Percentiles rank a stretch among this genome's conserved stretches.
Conservation (phyloP, 2,797 vertebrate species). For the Lepidocolaptes lacrymiger region DNA sequence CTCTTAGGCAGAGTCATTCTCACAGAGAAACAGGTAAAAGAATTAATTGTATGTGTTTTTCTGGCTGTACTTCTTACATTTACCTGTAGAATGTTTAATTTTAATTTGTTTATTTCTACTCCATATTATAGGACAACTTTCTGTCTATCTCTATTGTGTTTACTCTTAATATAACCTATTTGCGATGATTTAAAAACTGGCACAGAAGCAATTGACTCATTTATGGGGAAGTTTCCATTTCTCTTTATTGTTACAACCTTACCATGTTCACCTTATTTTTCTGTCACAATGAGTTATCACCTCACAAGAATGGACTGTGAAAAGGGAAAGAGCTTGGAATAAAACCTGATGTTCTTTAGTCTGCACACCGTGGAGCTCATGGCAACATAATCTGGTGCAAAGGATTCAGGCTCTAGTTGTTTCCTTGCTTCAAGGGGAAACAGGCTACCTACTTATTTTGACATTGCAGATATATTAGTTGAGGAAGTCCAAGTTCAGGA, state of each 20-base stretch:
- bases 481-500: neutral
- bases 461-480: neutral
- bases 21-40: conserved; percentile 91
- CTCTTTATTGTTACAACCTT: neutral
- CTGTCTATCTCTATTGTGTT: neutral
- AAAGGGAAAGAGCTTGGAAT: neutral
- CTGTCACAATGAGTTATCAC: neutral
- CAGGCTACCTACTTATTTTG: neutral
- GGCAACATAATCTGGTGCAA: neutral
- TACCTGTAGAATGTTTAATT: neutral
- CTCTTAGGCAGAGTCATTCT: conserved; percentile 94
- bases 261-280: neutral
- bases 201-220: neutral
- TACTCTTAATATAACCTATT: neutral
- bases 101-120: neutral
- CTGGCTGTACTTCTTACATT: neutral
- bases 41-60: neutral
- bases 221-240: neutral
- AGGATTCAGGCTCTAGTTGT: neutral
- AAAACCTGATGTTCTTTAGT: neutral
- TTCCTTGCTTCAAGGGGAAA: neutral
- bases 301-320: neutral
- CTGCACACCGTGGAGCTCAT: neutral
- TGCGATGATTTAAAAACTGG: neutral
- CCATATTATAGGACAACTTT: neutral